A percentile compares a stretch with the other conserved stretches of the same genome.
phyloP scores from a whole-genome alignment of 2,888 invertebrate species.

The Zaprionus lineosus region DNA sequence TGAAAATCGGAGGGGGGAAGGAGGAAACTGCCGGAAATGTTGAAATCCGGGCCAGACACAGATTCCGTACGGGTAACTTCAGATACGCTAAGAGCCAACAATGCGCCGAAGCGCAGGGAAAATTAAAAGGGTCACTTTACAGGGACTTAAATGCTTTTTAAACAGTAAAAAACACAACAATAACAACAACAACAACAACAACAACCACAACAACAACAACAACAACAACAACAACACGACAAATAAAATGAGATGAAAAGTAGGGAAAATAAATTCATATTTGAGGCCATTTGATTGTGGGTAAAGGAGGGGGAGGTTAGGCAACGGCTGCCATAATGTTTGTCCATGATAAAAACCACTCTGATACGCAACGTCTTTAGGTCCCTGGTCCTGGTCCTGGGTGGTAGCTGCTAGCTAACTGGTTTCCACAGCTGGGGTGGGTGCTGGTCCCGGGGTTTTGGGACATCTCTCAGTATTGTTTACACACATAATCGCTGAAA shows the following conservation, averaged over 20 bases:
- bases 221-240: conserved; percentile 23
- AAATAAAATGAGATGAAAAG: conserved; percentile 71
- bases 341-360: conserved; percentile 58
- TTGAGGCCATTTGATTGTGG: conserved; percentile 37
- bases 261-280: conserved; percentile 81
- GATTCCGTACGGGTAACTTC: too few species aligned
- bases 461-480: conserved; percentile 61
- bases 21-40: conserved; percentile 32
- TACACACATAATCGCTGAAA: conserved; percentile 80
- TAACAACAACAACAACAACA: conserved; percentile 22
- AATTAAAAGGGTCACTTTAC: conserved; percentile 80
- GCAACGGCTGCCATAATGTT: conserved; percentile 52
- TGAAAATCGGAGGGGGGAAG: conserved; percentile 17
- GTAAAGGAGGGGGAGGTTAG: conserved; percentile 4
- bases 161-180: conserved; percentile 48
- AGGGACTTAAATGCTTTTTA: conserved; percentile 72
- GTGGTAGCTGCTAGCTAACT: too few species aligned
- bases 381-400: conserved; percentile 15
- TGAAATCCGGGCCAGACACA: conserved; percentile 30
- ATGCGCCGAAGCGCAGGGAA: conserved; percentile 63
- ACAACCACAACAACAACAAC: conserved; percentile 22
- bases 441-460: not conserved
- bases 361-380: conserved; percentile 39
- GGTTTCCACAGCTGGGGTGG: too few species aligned
- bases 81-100: conserved; percentile 69